Conservation (phyloP, 1,140 invertebrate genomes). For the Drosophila pachea region DNA sequence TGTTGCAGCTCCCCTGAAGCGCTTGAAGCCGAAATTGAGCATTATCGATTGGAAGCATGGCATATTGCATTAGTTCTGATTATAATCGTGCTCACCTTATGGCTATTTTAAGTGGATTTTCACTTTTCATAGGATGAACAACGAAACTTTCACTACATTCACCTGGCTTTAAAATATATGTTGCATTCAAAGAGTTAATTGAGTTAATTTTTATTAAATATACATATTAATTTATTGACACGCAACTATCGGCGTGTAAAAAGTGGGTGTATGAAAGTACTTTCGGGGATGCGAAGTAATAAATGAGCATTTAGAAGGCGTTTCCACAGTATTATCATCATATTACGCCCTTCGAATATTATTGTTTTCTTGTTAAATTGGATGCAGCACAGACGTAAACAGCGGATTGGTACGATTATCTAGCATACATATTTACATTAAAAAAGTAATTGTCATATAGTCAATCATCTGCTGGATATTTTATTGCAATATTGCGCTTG, state of each 20-base stretch:
- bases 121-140: background rate
- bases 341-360: constrained; percentile 60
- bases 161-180: constrained; percentile 49
- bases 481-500: too few relatives aligned
- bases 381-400: constrained; percentile 10
- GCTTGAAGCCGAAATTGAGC: constrained; percentile 71
- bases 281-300: constrained; percentile 22
- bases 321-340: constrained; percentile 30
- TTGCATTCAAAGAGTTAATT: constrained; percentile 65
- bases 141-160: constrained; percentile 56
- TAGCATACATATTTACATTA: too few relatives aligned
- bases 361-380: constrained; percentile 49
- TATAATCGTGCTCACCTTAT: constrained; percentile 11
- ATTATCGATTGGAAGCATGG: constrained; percentile 74
- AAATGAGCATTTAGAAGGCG: constrained; percentile 53
- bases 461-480: too few relatives aligned
- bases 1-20: constrained; percentile 70
- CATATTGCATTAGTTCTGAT: constrained; percentile 52
- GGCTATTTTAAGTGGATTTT: constrained; percentile 8
- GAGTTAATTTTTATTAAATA: constrained; percentile 7
- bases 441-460: too few relatives aligned
- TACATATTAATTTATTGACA: constrained; percentile 37
- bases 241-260: constrained; percentile 35
- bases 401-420: background rate
- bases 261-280: constrained; percentile 53